Evolutionary conservation across 2,888 invertebrate genomes (phyloP).

Genomic region (Acronicta aceris): DNA sequence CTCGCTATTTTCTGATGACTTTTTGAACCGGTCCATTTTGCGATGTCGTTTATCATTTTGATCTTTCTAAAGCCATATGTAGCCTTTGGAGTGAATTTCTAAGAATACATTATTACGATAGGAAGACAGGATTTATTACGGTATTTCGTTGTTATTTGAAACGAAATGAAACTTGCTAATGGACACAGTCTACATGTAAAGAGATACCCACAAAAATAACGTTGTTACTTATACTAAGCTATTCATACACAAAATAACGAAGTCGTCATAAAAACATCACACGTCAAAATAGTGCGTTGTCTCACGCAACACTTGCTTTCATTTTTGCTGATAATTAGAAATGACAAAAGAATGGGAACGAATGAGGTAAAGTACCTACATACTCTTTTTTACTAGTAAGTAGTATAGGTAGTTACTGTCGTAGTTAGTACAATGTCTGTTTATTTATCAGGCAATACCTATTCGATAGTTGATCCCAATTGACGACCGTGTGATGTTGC

Average conservation of each 20-base stretch:
- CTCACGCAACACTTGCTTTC: constrained; percentile 2
- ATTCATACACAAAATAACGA: constrained; percentile 12
- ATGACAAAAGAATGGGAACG: constrained; percentile 18
- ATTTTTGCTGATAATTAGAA: constrained; percentile 17
- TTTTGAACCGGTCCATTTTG: constrained; percentile 63
- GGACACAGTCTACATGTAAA: no score
- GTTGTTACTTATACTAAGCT: neutral
- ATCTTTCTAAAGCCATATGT: constrained; percentile 47
- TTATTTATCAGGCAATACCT: constrained; percentile 3
- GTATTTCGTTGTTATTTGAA: constrained; percentile 28
- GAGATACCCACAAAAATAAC: no score
- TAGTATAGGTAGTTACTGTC: neutral
- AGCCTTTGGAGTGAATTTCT: constrained; percentile 33
- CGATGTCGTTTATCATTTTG: constrained; percentile 63
- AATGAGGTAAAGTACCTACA: constrained; percentile 17
- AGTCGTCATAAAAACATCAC: constrained; percentile 7
- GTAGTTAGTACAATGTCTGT: neutral
- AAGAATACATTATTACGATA: constrained; percentile 40
- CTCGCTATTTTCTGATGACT: constrained; percentile 63
- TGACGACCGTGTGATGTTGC: constrained; percentile 26
- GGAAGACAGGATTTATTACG: constrained; percentile 30
- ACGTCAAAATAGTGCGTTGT: constrained; percentile 11
- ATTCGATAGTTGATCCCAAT: constrained; percentile 12
- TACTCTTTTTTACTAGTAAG: constrained; percentile 2
- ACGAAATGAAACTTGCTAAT: neutral